Evolutionary conservation across 2,797 vertebrate species (phyloP).

Genomic region (Sylvilagus floridanus): DNA sequence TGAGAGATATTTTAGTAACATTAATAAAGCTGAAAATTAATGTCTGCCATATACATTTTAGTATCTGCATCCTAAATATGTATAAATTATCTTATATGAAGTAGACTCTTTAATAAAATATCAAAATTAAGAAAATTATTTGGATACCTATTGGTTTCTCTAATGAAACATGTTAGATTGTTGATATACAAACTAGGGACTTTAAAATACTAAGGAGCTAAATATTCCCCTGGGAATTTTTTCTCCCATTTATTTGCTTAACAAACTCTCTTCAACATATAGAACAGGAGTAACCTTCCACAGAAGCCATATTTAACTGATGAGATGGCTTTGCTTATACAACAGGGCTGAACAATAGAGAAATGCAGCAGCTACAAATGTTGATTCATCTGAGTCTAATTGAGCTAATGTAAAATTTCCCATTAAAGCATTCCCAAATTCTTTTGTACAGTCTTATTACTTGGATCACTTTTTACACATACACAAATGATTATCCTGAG

Average conservation of each 20-base stretch:
- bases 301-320: background rate
- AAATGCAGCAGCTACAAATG: background rate
- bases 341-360: background rate
- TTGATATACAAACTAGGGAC: background rate
- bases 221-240: conserved; percentile 5
- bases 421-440: conserved; percentile 35
- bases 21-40: conserved; percentile 10
- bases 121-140: conserved; percentile 51
- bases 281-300: background rate
- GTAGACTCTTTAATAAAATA: background rate
- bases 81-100: background rate
- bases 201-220: conserved; percentile 42
- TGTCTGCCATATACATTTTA: background rate
- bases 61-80: background rate
- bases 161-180: background rate
- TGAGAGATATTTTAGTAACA: conserved; percentile 13
- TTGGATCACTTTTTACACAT: conserved; percentile 27
- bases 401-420: background rate
- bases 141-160: background rate
- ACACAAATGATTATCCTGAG: background rate
- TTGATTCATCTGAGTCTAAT: background rate
- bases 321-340: background rate
- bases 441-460: conserved; percentile 11
- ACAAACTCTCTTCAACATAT: background rate
- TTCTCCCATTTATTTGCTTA: conserved; percentile 45